Evolutionary conservation across 2,113 vertebrate species (phyloP), one percentile per base, ranked within the genome.

Genomic region (Sinocyclocheilus maitianheensis): DNA sequence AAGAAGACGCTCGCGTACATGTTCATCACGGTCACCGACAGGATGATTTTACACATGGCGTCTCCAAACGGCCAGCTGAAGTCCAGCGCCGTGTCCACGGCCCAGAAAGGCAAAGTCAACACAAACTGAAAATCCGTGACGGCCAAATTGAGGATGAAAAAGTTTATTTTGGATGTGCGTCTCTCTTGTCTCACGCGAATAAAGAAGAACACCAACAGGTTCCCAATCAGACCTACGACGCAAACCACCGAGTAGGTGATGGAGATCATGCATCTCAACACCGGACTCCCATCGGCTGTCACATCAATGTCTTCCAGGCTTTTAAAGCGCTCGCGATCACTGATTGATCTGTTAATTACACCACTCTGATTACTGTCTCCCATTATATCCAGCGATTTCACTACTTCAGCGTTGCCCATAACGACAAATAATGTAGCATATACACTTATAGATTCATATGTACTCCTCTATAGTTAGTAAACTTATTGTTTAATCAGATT

Each of bases 1-100:
- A 95, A 94, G 83, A 95, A 95, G 24, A 94, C 93, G 84, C 95
- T 93, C 85, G 94, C 94, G 88, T 94, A 94, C 94, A 93, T 94
- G 92, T 94, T 95, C 92, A 96, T 93, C 67, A 94, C 95, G 0
- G 93, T 94, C 84, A 93, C 92, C 0, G 93, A 94, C 16, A 95
- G 93, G 48, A 95, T 40, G 83, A 94, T 92, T 43, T 93, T 94
- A 40, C 95, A 95, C 95, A 95, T 95, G 85, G 93, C 93, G 88
- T 93, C 85, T 22, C 94, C 93, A 81, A 94, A 95, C 58, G 94
- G 94, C 94, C 95, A 95, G 89, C 93, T 94, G 92, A 95, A 95
- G 91, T 95, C 95, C 88, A 93, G 88, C 40, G 79, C 93, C 0
- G 92, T 95, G 91, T 95, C 94, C 89, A 91, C 93, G 0, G 94